phyloP scores from a whole-genome alignment of 2,113 vertebrate species.

The Colius striatus region DNA sequence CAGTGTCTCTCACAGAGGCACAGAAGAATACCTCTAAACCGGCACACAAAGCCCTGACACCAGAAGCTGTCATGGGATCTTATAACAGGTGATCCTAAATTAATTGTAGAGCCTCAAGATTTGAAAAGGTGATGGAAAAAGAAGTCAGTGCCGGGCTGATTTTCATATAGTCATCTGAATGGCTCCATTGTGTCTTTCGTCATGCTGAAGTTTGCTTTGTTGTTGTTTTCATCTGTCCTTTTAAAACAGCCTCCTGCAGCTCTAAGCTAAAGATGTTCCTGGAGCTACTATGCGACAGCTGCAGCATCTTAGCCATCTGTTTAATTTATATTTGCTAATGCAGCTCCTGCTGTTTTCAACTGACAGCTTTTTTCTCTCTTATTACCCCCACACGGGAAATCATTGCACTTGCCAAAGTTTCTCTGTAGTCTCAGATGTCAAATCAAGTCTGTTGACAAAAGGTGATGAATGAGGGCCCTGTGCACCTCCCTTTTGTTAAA shows the following conservation, averaged over 20 bases:
- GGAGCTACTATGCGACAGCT: conserved; percentile 58
- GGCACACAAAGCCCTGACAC: not conserved
- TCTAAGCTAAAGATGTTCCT: conserved; percentile 58
- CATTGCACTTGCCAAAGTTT: conserved; percentile 57
- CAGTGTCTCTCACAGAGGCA: fast-evolving
- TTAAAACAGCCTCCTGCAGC: conserved; percentile 54
- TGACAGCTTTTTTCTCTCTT: conserved; percentile 68
- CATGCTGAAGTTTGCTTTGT: not conserved
- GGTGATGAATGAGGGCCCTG: conserved; percentile 25
- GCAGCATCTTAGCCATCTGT: conserved; percentile 71
- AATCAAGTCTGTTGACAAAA: conserved; percentile 59
- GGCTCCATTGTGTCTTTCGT: not conserved
- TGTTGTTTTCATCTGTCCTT: conserved; percentile 42
- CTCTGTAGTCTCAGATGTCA: conserved; percentile 57
- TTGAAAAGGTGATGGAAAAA: not conserved
- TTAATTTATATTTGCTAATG: conserved; percentile 74
- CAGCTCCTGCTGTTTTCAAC: conserved; percentile 68
- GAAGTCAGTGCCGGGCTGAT: not conserved
- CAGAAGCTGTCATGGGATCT: not conserved
- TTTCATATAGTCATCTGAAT: not conserved
- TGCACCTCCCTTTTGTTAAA: conserved; percentile 1
- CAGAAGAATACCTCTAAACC: not conserved
- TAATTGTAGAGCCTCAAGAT: not conserved
- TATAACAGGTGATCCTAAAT: not conserved
- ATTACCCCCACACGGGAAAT: conserved; percentile 64